phyloP scores from a whole-genome alignment of 2,888 invertebrate genomes.

The Ferrisia virgata region DNA sequence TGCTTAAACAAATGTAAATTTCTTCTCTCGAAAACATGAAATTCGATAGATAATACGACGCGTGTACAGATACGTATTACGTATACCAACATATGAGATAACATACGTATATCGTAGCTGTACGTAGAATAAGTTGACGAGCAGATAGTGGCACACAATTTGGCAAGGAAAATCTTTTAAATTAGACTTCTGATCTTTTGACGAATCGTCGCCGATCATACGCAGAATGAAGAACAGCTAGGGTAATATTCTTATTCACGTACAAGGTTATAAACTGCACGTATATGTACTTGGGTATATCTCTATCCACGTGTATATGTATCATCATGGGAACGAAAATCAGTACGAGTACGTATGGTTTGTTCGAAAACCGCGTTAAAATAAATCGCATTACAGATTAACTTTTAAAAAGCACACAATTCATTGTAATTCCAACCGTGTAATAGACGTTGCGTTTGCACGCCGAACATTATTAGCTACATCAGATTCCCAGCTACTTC shows the following conservation, averaged over 20 bases:
- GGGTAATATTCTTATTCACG: too few relatives aligned
- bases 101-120: too few relatives aligned
- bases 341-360: background rate
- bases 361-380: background rate
- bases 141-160: background rate
- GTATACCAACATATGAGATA: too few relatives aligned
- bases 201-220: background rate
- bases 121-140: background rate
- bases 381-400: background rate
- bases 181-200: background rate
- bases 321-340: background rate
- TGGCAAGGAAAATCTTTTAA: background rate
- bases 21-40: background rate
- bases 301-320: background rate
- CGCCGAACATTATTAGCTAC: background rate
- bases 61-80: background rate
- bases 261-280: too few relatives aligned
- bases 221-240: background rate
- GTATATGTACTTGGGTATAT: too few relatives aligned
- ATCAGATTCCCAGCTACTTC: too few relatives aligned
- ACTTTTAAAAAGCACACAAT: background rate
- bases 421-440: background rate
- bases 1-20: background rate
- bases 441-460: background rate
- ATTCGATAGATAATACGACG: background rate